Conservation (phyloP, 2,888 invertebrate genomes). For the Silvanus unidentatus region DNA sequence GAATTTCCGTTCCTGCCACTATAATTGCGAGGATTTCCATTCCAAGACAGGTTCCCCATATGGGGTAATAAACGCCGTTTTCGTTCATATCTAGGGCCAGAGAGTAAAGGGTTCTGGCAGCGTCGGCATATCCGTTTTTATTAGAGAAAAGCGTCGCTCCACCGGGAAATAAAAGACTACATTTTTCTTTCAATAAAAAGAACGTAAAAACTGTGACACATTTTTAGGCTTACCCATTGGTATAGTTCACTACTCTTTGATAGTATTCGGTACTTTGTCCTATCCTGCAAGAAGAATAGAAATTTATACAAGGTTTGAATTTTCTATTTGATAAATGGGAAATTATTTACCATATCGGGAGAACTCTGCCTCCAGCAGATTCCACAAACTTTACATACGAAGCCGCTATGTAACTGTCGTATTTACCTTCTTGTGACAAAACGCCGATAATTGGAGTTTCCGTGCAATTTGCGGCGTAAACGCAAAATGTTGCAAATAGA, state of each 20-base stretch:
- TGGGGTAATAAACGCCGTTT: conserved; percentile 68
- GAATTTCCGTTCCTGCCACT: conserved; percentile 53
- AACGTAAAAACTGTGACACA: no score
- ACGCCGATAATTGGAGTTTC: conserved; percentile 64
- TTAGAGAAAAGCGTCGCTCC: conserved; percentile 69
- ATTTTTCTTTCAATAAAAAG: no score
- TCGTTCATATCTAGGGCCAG: conserved; percentile 62
- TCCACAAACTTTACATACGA: conserved; percentile 89
- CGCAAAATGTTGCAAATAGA: no score
- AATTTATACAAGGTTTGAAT: not conserved
- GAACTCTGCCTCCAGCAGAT: conserved; percentile 76
- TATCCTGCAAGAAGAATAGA: conserved; percentile 48
- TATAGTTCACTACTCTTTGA: conserved; percentile 52
- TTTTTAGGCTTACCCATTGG: conserved; percentile 63
- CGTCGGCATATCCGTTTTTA: conserved; percentile 68
- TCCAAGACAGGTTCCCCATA: conserved; percentile 86
- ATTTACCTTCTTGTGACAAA: conserved; percentile 61
- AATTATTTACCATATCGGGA: conserved; percentile 67
- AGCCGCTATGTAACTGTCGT: conserved; percentile 70
- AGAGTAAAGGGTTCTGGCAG: conserved; percentile 64
- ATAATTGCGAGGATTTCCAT: conserved; percentile 72
- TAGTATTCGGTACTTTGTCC: conserved; percentile 56
- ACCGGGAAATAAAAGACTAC: conserved; percentile 76
- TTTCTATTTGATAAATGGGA: not conserved
- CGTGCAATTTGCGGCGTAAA: conserved; percentile 28